Percentiles rank a stretch among this genome's conserved stretches.
These are phyloP conservation scores for Spisula solida DNA, from an alignment of 2,888 invertebrate species.

Conservation along the genomic window DNA sequence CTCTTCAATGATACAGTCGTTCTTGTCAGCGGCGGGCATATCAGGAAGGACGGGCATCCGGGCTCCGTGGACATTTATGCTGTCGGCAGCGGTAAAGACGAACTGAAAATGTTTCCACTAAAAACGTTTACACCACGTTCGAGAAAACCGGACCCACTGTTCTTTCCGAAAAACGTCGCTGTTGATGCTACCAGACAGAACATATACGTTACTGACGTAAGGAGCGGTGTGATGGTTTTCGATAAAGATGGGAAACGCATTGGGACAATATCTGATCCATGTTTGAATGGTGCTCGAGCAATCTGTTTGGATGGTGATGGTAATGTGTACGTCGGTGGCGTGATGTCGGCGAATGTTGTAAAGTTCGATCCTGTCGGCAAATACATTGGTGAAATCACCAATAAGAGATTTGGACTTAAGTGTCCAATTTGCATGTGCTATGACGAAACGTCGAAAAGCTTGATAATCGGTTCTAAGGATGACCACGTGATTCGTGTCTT, in stretches of 20 bases:
- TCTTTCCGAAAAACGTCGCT: constrained; percentile 27
- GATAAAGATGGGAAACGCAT: neutral
- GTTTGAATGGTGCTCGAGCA: neutral
- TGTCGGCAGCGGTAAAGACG: neutral
- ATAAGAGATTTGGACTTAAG: constrained; percentile 4
- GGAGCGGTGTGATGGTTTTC: neutral
- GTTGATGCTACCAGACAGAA: neutral
- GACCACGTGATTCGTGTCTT: constrained; percentile 5
- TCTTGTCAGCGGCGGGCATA: neutral
- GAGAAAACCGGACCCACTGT: neutral
- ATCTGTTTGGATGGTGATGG: constrained; percentile 13
- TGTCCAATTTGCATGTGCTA: constrained; percentile 18
- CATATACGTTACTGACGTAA: neutral
- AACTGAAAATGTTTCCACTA: neutral
- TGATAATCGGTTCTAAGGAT: constrained; percentile 2
- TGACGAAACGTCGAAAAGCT: neutral
- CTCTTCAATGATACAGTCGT: neutral
- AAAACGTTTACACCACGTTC: neutral
- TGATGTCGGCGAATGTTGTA: neutral
- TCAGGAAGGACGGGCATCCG: neutral
- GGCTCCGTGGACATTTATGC: neutral
- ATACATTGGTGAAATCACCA: constrained; percentile 4
- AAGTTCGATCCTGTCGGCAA: constrained; percentile 14
- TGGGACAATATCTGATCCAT: neutral
- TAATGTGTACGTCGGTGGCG: constrained; percentile 20